Base-by-base conservation (phyloP, 2,113 vertebrate genomes). In the Ifrita kowaldi region DNA sequence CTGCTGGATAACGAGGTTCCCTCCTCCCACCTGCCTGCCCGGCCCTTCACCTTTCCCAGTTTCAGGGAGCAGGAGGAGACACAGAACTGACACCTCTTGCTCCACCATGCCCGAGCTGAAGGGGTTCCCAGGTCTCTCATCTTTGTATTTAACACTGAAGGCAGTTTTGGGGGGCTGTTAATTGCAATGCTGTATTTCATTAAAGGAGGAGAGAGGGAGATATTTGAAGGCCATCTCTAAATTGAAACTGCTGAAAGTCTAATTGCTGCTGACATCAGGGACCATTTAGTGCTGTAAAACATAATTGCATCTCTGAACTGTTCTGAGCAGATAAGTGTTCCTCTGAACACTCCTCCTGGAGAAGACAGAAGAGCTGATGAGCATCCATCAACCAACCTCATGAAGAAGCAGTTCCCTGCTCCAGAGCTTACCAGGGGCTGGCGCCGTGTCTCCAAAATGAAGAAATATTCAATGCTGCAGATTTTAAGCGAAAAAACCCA, bases 261-360 rank as follows among this genome's bases (percentile, higher is more conserved):
- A 96, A 97, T 97, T 97, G 97, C 96, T 89, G 80, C 81, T 95
- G 94, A 94, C 97, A 97, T 96, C 90, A 93, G 95, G 97, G 96
- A 97, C 95, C 85, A 76, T 95, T 97, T 97, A 93, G 90, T 96
- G 84, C 93, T 89, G 83, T 94, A 94, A 96, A 97, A 93, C 94
- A 90, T 97, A 97, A 96, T 97, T 96, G 89, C 86, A 65, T 95
- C 96, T 94, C 85, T 90, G 94, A 95, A 95, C 95, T 97, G 90
- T 68, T 90, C 82, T 59, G 84, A 95, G 83, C 71, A 88, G 95
- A 96, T 97, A 97, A 97, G 90, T 94, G 86, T 93, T 97, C 75
- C 87, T 84, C 75, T 65, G 87, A 92, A 89, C 86, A 55, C 86
- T 96, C 85, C 87, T 96, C 44, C 79, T 95, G 74, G 80, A 97